These are phyloP conservation scores for Rhynchotus rufescens DNA, from an alignment of 2,797 vertebrate genomes.

Conservation along the genomic window DNA sequence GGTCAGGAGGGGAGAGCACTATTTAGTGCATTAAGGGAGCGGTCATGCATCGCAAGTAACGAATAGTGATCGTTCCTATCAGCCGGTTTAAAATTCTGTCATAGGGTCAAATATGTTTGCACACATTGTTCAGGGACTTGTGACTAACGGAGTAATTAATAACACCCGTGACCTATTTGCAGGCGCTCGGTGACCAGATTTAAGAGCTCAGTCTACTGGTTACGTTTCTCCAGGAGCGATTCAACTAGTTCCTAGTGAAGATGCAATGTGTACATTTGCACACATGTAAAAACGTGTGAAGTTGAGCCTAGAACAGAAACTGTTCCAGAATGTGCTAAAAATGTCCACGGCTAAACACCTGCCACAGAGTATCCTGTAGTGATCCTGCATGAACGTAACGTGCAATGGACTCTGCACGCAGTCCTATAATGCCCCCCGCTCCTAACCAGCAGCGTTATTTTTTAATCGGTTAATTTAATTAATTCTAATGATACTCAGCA, in stretches of 20 bases:
- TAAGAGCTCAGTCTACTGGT: background rate
- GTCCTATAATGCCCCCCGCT: background rate
- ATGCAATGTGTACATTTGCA: background rate
- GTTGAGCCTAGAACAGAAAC: background rate
- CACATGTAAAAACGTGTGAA: background rate
- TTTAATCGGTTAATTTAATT: background rate
- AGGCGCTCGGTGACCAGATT: conserved; percentile 13
- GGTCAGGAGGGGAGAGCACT: background rate
- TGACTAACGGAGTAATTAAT: conserved; percentile 16
- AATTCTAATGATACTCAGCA: background rate
- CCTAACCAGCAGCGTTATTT: background rate
- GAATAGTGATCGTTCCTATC: background rate
- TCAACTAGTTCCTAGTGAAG: background rate
- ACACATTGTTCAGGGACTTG: conserved; percentile 34
- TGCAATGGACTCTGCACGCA: background rate
- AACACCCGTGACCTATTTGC: background rate
- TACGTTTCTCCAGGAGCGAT: background rate
- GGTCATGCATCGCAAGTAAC: fast-evolving
- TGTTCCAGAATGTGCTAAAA: background rate
- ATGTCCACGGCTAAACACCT: background rate
- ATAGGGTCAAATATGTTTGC: conserved; percentile 57
- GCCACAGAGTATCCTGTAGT: background rate
- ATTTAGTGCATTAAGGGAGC: conserved; percentile 1
- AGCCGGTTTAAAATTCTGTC: conserved; percentile 41
- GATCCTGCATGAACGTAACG: background rate